Percentiles rank a stretch among this genome's conserved stretches.
Evolutionary conservation across 92 coral and sea anemone species (phyloP).

Genomic region (Palythoa grandis): DNA sequence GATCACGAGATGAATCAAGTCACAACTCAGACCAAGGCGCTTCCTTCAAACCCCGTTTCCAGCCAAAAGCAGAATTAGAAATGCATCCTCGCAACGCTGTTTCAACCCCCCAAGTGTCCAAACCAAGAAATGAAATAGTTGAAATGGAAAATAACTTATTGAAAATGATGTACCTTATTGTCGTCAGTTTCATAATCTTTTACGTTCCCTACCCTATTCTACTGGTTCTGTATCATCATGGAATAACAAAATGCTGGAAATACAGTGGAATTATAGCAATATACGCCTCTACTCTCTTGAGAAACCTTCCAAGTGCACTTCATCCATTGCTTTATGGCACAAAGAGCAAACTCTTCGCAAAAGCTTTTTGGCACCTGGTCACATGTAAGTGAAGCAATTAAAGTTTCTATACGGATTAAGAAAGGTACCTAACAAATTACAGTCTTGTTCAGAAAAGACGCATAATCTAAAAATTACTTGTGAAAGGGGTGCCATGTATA

Average conservation of each 20-base stretch:
- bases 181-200: conserved; percentile 47
- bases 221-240: not conserved
- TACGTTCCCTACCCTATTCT: conserved; percentile 53
- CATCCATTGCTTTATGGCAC: conserved; percentile 63
- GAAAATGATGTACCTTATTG: conserved; percentile 48
- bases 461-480: too few species aligned
- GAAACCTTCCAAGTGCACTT: conserved; percentile 56
- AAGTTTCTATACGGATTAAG: too few species aligned
- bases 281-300: not conserved
- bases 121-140: not conserved
- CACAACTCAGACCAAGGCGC: not conserved
- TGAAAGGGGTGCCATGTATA: too few species aligned
- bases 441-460: too few species aligned
- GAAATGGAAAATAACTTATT: conserved; percentile 56
- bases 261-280: not conserved
- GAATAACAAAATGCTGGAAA: not conserved
- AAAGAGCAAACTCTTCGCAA: conserved; percentile 62
- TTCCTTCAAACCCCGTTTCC: not conserved
- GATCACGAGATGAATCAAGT: conserved; percentile 20
- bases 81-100: not conserved
- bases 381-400: conserved; percentile 29
- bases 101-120: not conserved
- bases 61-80: not conserved
- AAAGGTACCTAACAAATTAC: too few species aligned
- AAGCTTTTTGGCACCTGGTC: conserved; percentile 47